Base-by-base conservation (phyloP, 2,888 invertebrate species). In the Nasonovia ribisnigri region DNA sequence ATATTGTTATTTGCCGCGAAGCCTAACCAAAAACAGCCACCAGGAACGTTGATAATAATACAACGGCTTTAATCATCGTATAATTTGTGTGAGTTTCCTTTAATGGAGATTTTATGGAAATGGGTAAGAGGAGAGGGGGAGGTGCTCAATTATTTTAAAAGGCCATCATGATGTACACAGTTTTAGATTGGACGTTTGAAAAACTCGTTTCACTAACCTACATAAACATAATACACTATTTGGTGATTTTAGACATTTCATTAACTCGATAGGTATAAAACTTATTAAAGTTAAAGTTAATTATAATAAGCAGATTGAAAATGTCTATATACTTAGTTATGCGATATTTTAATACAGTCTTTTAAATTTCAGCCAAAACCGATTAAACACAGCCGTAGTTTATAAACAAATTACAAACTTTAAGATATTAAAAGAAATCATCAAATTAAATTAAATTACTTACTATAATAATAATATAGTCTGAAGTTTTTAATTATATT, bases 351-450 rank as follows among this genome's bases (percentile, higher is more conserved):
- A 84, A 84, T 43, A 26, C 20, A 84, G 36, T 42, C 16, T 84
- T 46, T 84, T 46, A 46, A 46, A 48, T 86, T 86, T 46, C 46
- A 36, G 36, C 36, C 36, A 36, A 77, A 77, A 77, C 36, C 20
- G 36, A 77, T 77, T 77, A 77, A 20, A 87, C 11, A 29, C n/a
- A n/a, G 48, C n/a, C 46, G 29, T n/a, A 16, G n/a, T 60, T 60
- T 60, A n/a, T 60, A 89, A 90, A 90, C 67, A 67, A 90, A 90
- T 90, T 90, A 90, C 77, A 90, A 90, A 77, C n/a, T 48, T 77
- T 2, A 36, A 90, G 48, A 77, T 67, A 77, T n/a, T 90, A 67
- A 48, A 90, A 90, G 6, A 60, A 67, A 90, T 90, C 36, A 16
- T 89, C 20, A 67, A 90, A 90, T 77, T 48, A 20, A 90, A 90